These are phyloP conservation scores for Melanaphis sacchari DNA, from an alignment of 1,140 invertebrate species.

Conservation along the genomic window DNA sequence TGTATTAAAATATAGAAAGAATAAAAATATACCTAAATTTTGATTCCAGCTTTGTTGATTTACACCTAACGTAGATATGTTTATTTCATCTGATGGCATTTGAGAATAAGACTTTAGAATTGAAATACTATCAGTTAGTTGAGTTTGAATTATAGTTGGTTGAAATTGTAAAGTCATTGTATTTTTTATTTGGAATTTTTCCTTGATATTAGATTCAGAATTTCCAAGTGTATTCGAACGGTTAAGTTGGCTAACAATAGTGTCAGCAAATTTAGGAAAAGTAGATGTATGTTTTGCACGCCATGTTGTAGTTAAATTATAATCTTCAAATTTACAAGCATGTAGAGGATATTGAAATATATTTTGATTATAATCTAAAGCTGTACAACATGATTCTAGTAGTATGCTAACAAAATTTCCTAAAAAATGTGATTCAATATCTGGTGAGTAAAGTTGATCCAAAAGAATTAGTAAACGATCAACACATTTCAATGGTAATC, in stretches of 20 bases:
- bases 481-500: slow-evolving; percentile 6
- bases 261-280: slow-evolving; percentile 21
- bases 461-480: slow-evolving; percentile 27
- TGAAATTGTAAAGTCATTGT: slow-evolving; percentile 30
- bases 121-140: background rate
- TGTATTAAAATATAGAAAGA: background rate
- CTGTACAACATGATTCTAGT: background rate
- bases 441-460: background rate
- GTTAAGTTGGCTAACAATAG: slow-evolving; percentile 1
- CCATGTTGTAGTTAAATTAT: slow-evolving; percentile 10
- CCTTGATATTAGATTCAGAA: background rate
- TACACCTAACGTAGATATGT: background rate
- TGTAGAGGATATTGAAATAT: slow-evolving; percentile 37
- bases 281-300: background rate
- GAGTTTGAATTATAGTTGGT: background rate
- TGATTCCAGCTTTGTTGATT: background rate
- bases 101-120: background rate
- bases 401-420: slow-evolving; percentile 20
- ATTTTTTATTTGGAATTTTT: slow-evolving; percentile 16
- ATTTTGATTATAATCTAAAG: slow-evolving; percentile 26
- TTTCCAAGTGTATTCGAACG: background rate
- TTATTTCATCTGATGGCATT: background rate
- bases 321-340: slow-evolving; percentile 36
- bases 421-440: slow-evolving; percentile 24
- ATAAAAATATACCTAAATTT: background rate